Evolutionary conservation across 2,888 invertebrate species (phyloP), one percentile per base, ranked within the genome.

Genomic region (Saturnia japonica): DNA sequence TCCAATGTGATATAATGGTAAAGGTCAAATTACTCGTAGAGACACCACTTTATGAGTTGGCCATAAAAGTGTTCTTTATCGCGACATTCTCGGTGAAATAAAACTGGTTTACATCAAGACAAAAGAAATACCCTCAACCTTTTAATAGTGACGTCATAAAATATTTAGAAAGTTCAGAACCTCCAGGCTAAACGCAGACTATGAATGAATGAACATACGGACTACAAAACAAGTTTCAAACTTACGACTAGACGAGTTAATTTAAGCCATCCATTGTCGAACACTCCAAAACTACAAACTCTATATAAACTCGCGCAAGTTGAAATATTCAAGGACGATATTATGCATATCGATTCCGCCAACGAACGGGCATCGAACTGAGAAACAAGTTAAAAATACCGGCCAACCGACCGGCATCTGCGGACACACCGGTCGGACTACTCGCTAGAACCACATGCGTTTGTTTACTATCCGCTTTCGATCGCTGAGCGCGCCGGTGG

Each of bases 311-410:
- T 86, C 78, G 85, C 84, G 83, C 85, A 88, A 86, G 78, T 86
- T 85, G 74, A 83, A 78, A 87, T 80, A 83, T 86, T 86, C 89
- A 90, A 91, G 91, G 90, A 88, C 90, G 86, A 77, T 85, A 88
- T 89, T 91, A 91, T 91, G 89, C 91, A 93, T 91, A 93, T 92
- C 85, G 91, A 90, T 92, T 91, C 91, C 89, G 87, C 84, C 87
- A 90, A 90, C 81, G 84, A 87, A 88, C 91, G 93, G 93, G 88
- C 93, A 91, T 93, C 93, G 93, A 93, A 94, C 93, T 88, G 91
- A 88, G 86, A 83, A 91, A 90, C 92, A 90, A 89, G 93, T 94
- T 94, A 93, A 93, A 94, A 93, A 94, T 93, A 94, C 83, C 80
- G 85, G 85, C 87, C 85, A 86, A 88, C 82, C 88, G 88, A 89